Evolutionary conservation across 2,888 invertebrate species (phyloP), one percentile per base, ranked within the genome.

Genomic region (Cephus nigrinus): DNA sequence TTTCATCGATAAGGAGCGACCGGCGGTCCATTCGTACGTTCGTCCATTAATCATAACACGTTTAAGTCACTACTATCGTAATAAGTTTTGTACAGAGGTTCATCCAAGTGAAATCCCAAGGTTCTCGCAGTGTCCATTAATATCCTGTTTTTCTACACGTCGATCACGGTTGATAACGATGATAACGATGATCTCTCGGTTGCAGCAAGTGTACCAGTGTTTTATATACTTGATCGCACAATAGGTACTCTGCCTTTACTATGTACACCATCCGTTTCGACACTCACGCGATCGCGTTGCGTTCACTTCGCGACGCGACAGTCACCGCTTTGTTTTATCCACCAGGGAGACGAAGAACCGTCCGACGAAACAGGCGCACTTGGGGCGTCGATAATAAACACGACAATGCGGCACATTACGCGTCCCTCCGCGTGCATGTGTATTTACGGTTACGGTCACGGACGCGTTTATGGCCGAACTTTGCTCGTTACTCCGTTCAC

Each of bases 21-120:
- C 71, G n/a, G 76, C 69, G 81, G 69, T 75, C 75, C 79, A 78
- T 77, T 76, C 75, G 77, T 77, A 75, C 75, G 76, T 78, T 79
- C 75, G 74, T 75, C 78, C 77, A 83, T 81, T 80, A 80, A 84
- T 84, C 80, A 80, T 80, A 79, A 83, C 78, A 78, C 55, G 55
- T 55, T 55, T 23, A 23, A 55, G 55, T 55, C 55, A 55, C 55
- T 55, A 55, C 23, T 55, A 23, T 55, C 55, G 0, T 55, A 23
- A 55, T 55, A 23, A 2, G 23, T 55, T 55, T 55, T 55, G 55
- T 23, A 55, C 55, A 55, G 15, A 55, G 9, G 2, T 9, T 55
- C 55, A 1, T 55, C 55, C 55, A 23, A 55, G 23, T 2, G 2
- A 9, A 23, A 55, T 55, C 9, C 23, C 55, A 55, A 23, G 23